phyloP scores from a whole-genome alignment of 1,140 invertebrate genomes.

The Heliconius hermathena region DNA sequence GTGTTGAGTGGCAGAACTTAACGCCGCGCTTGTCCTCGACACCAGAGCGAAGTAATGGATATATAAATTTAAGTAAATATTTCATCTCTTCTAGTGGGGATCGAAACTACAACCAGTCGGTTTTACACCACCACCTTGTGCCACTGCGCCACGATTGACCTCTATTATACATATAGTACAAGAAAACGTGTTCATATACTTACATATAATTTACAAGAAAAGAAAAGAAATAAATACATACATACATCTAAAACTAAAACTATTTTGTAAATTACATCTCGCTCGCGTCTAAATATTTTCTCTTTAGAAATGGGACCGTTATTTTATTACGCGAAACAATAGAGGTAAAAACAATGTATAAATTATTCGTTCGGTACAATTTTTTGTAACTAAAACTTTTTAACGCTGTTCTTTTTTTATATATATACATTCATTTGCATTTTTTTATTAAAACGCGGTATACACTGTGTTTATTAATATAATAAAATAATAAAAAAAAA shows the following conservation, averaged over 20 bases:
- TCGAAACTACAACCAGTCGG: too few relatives aligned
- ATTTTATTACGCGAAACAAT: conserved; percentile 19
- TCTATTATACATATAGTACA: background rate
- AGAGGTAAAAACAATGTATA: conserved; percentile 16
- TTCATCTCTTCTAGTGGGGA: too few relatives aligned
- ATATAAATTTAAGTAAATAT: too few relatives aligned
- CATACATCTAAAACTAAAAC: background rate
- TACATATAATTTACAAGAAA: conserved; percentile 1
- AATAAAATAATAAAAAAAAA: background rate
- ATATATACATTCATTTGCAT: background rate
- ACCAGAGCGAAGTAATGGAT: too few relatives aligned
- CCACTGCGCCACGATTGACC: too few relatives aligned
- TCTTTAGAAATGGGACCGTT: conserved; percentile 21
- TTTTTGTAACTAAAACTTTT: conserved; percentile 2
- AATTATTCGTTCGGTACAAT: conserved; percentile 12
- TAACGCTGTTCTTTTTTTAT: background rate
- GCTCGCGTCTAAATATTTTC: conserved; percentile 17
- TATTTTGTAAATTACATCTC: conserved; percentile 14
- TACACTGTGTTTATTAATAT: background rate
- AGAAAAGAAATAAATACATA: background rate
- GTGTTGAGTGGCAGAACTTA: too few relatives aligned
- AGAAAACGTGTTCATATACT: background rate
- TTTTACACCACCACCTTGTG: too few relatives aligned
- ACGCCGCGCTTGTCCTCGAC: too few relatives aligned
- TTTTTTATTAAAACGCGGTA: background rate